Evolutionary conservation across 2,113 vertebrate genomes (phyloP).

Genomic region (Chauna torquata): DNA sequence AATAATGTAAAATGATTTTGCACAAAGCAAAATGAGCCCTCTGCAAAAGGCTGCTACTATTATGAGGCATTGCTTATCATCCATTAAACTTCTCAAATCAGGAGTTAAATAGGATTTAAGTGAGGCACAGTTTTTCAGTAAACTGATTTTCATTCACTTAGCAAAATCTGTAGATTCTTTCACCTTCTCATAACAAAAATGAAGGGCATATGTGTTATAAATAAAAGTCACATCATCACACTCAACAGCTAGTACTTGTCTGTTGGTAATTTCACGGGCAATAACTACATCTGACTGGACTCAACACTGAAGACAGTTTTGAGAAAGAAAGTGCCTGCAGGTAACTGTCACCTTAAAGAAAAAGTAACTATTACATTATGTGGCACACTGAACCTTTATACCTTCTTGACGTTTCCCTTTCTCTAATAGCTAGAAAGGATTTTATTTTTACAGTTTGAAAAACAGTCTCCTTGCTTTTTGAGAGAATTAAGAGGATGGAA

Average conservation of each 20-base stretch:
- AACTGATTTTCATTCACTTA: not conserved
- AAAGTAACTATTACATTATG: not conserved
- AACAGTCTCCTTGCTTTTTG: not conserved
- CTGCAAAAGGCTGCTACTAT: not conserved
- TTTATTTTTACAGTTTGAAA: not conserved
- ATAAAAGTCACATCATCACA: not conserved
- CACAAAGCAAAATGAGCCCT: not conserved
- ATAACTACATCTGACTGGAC: not conserved
- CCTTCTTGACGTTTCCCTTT: not conserved
- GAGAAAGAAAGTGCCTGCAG: not conserved
- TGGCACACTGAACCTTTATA: not conserved
- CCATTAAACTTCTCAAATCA: not conserved
- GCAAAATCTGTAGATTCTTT: not conserved
- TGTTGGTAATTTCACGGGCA: not conserved
- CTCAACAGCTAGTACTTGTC: not conserved
- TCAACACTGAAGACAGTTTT: not conserved
- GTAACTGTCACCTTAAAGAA: not conserved
- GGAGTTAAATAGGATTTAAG: not conserved
- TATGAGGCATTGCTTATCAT: not conserved
- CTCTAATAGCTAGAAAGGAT: not conserved
- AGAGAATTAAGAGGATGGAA: not conserved
- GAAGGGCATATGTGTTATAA: not conserved
- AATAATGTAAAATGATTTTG: not conserved
- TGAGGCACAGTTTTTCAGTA: not conserved
- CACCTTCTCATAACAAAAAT: not conserved